phyloP scores from a whole-genome alignment of 2,888 invertebrate genomes.

The Sesia apiformis region DNA sequence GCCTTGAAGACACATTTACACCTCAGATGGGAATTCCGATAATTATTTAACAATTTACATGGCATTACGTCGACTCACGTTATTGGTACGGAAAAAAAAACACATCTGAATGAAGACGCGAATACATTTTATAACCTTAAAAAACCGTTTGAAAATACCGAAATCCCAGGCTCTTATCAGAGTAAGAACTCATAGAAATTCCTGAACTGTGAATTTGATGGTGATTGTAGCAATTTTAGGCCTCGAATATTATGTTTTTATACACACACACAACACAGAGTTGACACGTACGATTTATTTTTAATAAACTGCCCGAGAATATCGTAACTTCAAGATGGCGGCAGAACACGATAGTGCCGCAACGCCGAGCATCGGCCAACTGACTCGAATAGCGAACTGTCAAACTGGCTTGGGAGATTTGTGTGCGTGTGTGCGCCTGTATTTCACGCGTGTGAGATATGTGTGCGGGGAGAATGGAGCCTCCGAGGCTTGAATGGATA shows the following conservation, averaged over 20 bases:
- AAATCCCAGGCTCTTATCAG: conserved; percentile 28
- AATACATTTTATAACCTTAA: conserved; percentile 36
- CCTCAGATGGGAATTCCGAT: conserved; percentile 33
- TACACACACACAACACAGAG: conserved; percentile 37
- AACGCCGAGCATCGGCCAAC: conserved; percentile 68
- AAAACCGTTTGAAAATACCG: conserved; percentile 39
- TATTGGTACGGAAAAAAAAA: conserved; percentile 32
- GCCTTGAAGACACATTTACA: conserved; percentile 18
- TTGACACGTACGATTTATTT: conserved; percentile 60
- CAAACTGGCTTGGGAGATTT: conserved; percentile 51
- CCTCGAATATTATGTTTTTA: conserved; percentile 26
- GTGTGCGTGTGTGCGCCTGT: conserved; percentile 18
- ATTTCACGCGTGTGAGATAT: conserved; percentile 22
- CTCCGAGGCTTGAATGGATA: conserved; percentile 6
- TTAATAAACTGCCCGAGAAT: conserved; percentile 46
- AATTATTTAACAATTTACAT: conserved; percentile 62
- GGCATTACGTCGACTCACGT: conserved; percentile 26
- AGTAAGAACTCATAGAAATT: neutral
- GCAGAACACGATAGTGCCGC: conserved; percentile 46
- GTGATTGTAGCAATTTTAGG: conserved; percentile 3
- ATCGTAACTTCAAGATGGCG: conserved; percentile 51
- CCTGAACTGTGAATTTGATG: neutral
- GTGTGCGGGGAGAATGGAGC: conserved; percentile 1
- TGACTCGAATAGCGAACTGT: conserved; percentile 54
- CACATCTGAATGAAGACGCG: conserved; percentile 18